A percentile compares a stretch with the other conserved stretches of the same genome.
These are phyloP conservation scores for Plebejus argus DNA, from an alignment of 2,888 invertebrate genomes.

Conservation along the genomic window DNA sequence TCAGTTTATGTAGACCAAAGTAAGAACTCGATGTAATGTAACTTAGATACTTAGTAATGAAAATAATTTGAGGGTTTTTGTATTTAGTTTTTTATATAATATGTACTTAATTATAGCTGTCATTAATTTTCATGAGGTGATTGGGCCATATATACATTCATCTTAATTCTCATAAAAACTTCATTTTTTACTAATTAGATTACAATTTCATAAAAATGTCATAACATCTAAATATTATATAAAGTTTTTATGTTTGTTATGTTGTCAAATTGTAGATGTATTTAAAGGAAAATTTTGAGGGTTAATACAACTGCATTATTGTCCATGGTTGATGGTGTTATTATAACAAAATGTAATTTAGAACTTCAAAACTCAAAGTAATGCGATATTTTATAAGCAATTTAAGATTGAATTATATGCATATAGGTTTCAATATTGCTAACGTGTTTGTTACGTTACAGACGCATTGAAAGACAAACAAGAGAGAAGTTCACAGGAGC, in stretches of 20 bases:
- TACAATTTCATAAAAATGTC: too few relatives aligned
- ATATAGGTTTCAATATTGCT: background rate
- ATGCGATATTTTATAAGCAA: background rate
- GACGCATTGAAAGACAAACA: constrained; percentile 63
- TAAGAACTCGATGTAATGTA: background rate
- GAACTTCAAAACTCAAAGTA: background rate
- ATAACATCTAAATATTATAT: background rate
- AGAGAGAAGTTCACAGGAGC: constrained; percentile 64
- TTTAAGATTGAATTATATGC: background rate
- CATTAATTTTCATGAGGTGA: background rate
- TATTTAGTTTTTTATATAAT: too few relatives aligned
- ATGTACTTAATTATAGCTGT: too few relatives aligned
- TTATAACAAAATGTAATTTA: background rate
- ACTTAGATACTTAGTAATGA: too few relatives aligned
- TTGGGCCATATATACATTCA: background rate
- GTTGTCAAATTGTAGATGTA: background rate
- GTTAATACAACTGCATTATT: background rate
- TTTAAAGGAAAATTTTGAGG: background rate
- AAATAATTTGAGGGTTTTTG: too few relatives aligned
- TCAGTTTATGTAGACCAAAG: background rate
- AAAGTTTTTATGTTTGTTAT: background rate
- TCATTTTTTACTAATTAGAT: too few relatives aligned
- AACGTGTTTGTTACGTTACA: constrained; percentile 31
- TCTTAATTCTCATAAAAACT: too few relatives aligned
- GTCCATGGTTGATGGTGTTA: too few relatives aligned